Evolutionary conservation across 2,888 invertebrate species (phyloP).

Genomic region (Rhodophaea formosa): DNA sequence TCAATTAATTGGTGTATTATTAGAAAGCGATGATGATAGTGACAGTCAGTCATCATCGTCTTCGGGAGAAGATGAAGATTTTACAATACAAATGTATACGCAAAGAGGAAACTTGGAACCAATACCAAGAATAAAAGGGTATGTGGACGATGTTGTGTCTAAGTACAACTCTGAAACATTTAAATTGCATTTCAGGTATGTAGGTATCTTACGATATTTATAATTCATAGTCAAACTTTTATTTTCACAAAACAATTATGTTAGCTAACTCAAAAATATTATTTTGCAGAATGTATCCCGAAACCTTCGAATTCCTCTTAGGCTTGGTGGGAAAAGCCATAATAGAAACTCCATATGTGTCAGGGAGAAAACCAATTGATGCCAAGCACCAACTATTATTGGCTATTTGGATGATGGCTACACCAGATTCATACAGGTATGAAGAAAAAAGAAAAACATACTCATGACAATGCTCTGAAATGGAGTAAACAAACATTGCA

Average conservation of each 20-base stretch:
- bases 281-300: constrained; percentile 3
- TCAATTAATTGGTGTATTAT: too few relatives aligned
- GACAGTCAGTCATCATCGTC: too few relatives aligned
- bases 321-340: constrained; percentile 27
- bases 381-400: constrained; percentile 10
- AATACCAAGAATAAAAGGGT: too few relatives aligned
- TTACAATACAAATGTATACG: too few relatives aligned
- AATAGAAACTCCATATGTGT: constrained; percentile 1
- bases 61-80: too few relatives aligned
- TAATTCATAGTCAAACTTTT: background rate
- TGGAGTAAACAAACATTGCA: too few relatives aligned
- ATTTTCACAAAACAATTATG: background rate
- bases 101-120: too few relatives aligned
- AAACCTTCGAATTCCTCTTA: constrained; percentile 22
- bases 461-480: too few relatives aligned
- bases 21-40: too few relatives aligned
- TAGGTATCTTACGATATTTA: background rate
- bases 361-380: constrained; percentile 11
- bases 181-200: constrained; percentile 2
- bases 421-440: constrained; percentile 10
- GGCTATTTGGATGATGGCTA: constrained; percentile 10
- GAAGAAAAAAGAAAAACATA: background rate
- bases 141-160: too few relatives aligned
- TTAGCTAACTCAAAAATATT: too few relatives aligned
- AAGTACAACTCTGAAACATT: constrained; percentile 1